Evolutionary conservation across 2,113 vertebrate species (phyloP), one percentile per base, ranked within the genome.

Genomic region (Himantopus leucocephalus): DNA sequence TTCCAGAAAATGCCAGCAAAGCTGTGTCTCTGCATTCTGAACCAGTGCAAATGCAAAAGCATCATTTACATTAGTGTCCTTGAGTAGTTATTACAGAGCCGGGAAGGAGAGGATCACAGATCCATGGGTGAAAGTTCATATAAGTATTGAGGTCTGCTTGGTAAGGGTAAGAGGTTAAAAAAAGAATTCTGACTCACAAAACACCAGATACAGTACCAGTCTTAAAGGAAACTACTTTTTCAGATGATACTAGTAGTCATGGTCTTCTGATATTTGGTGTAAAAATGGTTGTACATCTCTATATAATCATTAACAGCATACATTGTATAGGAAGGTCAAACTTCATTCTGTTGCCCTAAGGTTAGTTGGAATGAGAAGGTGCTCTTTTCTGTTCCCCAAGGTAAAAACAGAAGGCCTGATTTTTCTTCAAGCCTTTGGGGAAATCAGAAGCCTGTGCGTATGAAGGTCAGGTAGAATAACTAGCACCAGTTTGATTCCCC

Each of bases 81-180:
- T 68, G 11, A 34, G 62, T 9, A 67, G 56, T 41, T 84, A 8
- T 30, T 67, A 59, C 13, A 39, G 56, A 67, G 9, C 3, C 59
- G 37, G 47, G 29, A 75, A 71, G 43, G 22, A 56, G 24, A 53
- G 5, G 14, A 43, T 45, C 47, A 50, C 47, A 56, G 37, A 52
- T 73, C 21, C 4, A 1, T 17, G 27, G 15, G 30, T 32, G 20
- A 39, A 92, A 74, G 24, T 7, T 82, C 35, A 29, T 0, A 0
- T 43, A 62, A 35, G 19, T 3, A 2, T 4, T 90, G 58, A 73
- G 19, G 12, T 52, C 22, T 63, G 8, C 48, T 71, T 89, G n/a
- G 14, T 41, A 52, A 70, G 14, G 30, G 37, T 21, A 59, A 72
- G 24, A 85, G 13, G 18, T 74, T 50, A 14, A 63, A 89, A 58